Conservation (phyloP, 2,888 invertebrate species). For the Drosophila meridiana region DNA sequence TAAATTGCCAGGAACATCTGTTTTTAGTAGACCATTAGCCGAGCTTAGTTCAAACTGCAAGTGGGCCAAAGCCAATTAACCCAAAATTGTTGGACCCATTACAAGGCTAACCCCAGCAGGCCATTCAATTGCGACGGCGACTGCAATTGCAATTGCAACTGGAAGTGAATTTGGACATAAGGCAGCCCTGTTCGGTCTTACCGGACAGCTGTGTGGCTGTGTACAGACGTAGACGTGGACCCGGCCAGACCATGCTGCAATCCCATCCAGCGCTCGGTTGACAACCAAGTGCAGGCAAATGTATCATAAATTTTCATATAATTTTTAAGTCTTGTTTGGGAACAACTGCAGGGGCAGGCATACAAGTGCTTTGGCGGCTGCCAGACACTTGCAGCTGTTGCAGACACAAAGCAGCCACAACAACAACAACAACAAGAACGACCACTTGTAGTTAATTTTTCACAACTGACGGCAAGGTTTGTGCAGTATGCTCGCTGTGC, state of each 20-base stretch:
- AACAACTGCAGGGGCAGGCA: conserved; percentile 43
- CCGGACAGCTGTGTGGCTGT: conserved; percentile 47
- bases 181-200: conserved; percentile 50
- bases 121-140: conserved; percentile 39
- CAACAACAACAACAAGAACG: conserved; percentile 50
- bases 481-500: conserved; percentile 65
- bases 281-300: conserved; percentile 79
- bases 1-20: conserved; percentile 39
- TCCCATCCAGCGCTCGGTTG: conserved; percentile 59
- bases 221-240: conserved; percentile 4
- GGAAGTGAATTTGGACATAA: conserved; percentile 31
- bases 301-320: conserved; percentile 80
- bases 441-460: conserved; percentile 78
- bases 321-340: conserved; percentile 73
- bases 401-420: conserved; percentile 50
- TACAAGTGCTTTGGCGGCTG: conserved; percentile 60
- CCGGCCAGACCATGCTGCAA: conserved; percentile 32
- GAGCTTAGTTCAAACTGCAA: conserved; percentile 22
- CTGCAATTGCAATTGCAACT: not conserved
- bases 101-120: conserved; percentile 29
- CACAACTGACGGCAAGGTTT: conserved; percentile 75
- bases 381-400: conserved; percentile 77
- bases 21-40: conserved; percentile 27
- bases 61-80: conserved; percentile 64
- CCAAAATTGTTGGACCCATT: conserved; percentile 50